These are phyloP conservation scores for Masticophis lateralis DNA, from an alignment of 2,797 vertebrate genomes.

Conservation along the genomic window DNA sequence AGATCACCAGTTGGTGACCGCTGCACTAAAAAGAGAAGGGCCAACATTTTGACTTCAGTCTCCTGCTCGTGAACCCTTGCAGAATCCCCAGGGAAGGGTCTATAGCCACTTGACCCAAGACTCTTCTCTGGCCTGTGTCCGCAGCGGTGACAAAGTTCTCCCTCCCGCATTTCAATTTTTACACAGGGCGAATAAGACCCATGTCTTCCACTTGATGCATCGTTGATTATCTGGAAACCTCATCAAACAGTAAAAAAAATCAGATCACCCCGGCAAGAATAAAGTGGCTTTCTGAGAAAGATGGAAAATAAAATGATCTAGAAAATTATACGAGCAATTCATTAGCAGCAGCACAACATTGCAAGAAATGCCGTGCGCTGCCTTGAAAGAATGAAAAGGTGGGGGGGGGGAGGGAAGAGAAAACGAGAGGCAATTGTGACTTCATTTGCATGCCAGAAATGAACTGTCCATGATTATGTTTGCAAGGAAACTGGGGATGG, in stretches of 20 bases:
- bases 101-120: neutral
- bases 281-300: conserved; percentile 63
- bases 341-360: conserved; percentile 62
- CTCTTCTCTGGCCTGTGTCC: accelerated
- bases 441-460: neutral
- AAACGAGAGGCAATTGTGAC: neutral
- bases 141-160: neutral
- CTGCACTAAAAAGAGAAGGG: too few species aligned
- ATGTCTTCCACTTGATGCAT: conserved; percentile 65
- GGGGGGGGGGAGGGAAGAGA: neutral
- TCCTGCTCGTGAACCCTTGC: accelerated
- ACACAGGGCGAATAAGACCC: conserved; percentile 10
- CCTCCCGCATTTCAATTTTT: neutral
- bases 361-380: neutral
- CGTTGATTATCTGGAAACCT: conserved; percentile 62
- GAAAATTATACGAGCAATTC: conserved; percentile 77
- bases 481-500: neutral
- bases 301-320: conserved; percentile 73
- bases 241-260: conserved; percentile 69
- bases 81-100: accelerated
- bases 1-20: too few species aligned
- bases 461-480: neutral
- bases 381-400: neutral
- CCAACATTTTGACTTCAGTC: accelerated
- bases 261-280: conserved; percentile 68